Evolutionary conservation across 2,113 vertebrate genomes (phyloP).

Genomic region (Puma concolor): DNA sequence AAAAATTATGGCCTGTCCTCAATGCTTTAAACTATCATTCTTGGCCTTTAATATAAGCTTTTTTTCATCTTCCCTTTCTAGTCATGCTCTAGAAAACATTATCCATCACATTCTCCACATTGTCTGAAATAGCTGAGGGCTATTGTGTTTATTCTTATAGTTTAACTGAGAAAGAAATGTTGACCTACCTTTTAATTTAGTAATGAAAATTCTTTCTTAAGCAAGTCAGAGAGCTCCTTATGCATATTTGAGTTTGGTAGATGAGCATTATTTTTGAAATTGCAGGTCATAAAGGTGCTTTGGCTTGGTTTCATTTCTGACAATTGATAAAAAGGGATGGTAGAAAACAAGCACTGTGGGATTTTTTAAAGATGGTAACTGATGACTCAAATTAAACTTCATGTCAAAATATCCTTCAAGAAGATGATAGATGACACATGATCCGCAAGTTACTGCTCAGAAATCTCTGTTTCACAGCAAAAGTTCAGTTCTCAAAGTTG

Average conservation of each 20-base stretch:
- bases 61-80: background rate
- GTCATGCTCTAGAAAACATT: background rate
- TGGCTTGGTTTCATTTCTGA: slow-evolving; percentile 9
- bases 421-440: background rate
- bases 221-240: background rate
- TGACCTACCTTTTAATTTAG: background rate
- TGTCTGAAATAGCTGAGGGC: background rate
- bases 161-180: background rate
- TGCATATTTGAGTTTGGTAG: background rate
- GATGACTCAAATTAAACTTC: slow-evolving; percentile 55
- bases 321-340: background rate
- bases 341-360: background rate
- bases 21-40: background rate
- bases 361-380: slow-evolving; percentile 20
- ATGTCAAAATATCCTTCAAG: slow-evolving; percentile 18
- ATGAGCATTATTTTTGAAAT: background rate
- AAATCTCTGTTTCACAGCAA: background rate
- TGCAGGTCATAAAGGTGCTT: background rate
- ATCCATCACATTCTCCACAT: background rate
- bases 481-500: background rate
- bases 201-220: background rate
- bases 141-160: background rate
- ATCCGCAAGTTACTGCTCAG: background rate
- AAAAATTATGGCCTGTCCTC: background rate
- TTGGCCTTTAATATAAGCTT: background rate